Evolutionary conservation across 1,140 invertebrate genomes (phyloP), one percentile per base, ranked within the genome.

Genomic region (Drosophila eugracilis): DNA sequence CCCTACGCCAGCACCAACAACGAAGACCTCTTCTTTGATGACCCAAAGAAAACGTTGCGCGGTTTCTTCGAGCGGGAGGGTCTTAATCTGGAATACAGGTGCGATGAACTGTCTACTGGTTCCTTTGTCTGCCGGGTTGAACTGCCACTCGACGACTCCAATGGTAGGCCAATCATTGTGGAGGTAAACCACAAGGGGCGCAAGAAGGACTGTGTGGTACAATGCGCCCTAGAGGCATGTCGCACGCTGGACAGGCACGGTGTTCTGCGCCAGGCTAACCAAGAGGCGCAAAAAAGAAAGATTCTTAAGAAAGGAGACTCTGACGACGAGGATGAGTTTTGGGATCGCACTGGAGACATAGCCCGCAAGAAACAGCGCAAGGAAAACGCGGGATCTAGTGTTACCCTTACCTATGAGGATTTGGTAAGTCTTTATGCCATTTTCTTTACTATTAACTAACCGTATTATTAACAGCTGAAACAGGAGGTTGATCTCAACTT

Each of bases 31-130:
- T 98, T 97, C 91, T 92, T 98, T 21, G 95, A 97, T 52, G 98
- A 99, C 93, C 98, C 98, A 0, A 99, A 99, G 92, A 98, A 98
- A 92, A 97, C 97, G 2, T 91, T 99, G 4, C 93, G 97, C 74
- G 97, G 97, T 0, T 99, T 97, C 94, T 99, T 98, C 92, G 98
- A 99, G 92, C 93, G 98, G 60, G 98, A 99, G 93, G 98, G 98
- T 0, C 93, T 95, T 30, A 95, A 96, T 58, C 92, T 99, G 21
- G 95, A 95, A 50, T 98, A 98, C 90, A 94, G 97, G 74, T 95
- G 96, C 24, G 95, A 96, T 63, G 97, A 98, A 89, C 95, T 95
- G 80, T 96, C 95, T 6, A 92, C 94, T 30, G 96, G 96, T 4
- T 96, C 97, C 78, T 98, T 97, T 92, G 90, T 93, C 1, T 94